phyloP scores from a whole-genome alignment of 2,797 vertebrate species.

The Molossus molossus region DNA sequence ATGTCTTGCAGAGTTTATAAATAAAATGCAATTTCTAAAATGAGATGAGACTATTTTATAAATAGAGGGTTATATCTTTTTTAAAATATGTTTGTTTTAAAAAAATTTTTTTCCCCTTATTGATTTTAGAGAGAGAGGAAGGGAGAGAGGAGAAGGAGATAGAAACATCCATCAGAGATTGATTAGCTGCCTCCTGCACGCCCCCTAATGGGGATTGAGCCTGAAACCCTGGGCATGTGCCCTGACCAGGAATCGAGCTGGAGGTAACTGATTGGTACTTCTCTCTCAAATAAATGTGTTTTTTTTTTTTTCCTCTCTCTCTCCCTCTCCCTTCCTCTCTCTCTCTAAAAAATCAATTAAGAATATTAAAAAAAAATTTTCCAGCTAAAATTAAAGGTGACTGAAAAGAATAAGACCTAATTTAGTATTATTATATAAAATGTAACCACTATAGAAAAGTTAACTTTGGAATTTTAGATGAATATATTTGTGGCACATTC shows the following conservation, averaged over 20 bases:
- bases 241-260: not conserved
- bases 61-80: not conserved
- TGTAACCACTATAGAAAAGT: not conserved
- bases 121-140: not conserved
- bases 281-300: too few species aligned
- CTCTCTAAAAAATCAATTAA: not conserved
- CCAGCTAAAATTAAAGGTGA: not conserved
- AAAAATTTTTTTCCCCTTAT: too few species aligned
- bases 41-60: constrained; percentile 7
- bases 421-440: constrained; percentile 28
- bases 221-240: not conserved
- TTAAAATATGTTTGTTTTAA: not conserved
- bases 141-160: not conserved
- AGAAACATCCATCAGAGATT: not conserved
- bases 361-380: not conserved
- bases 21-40: constrained; percentile 54
- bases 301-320: too few species aligned
- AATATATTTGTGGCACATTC: not conserved
- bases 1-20: constrained; percentile 58
- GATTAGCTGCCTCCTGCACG: too few species aligned
- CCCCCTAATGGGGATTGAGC: too few species aligned
- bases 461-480: constrained; percentile 53
- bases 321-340: too few species aligned
- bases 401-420: constrained; percentile 23
- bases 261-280: too few species aligned